Conservation (phyloP, 2,113 vertebrate genomes). For the Urocolius indicus region DNA sequence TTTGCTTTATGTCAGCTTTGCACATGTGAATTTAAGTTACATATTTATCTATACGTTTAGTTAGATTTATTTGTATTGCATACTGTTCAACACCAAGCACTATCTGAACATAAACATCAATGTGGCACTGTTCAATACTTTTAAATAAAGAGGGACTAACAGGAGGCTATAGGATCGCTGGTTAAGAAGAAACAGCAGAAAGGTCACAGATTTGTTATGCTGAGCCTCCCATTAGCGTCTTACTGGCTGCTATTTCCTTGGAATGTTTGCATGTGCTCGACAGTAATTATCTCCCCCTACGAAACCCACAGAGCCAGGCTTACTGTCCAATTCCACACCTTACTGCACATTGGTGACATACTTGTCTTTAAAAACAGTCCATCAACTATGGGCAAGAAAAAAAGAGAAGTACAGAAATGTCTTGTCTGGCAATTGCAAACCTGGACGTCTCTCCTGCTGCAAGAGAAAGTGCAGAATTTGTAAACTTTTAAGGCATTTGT, state of each 20-base stretch:
- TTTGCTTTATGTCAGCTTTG: neutral
- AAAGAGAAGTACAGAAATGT: neutral
- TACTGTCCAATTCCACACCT: slow-evolving; percentile 32
- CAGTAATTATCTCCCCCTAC: neutral
- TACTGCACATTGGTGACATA: neutral
- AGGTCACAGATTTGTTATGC: neutral
- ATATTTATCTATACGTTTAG: neutral
- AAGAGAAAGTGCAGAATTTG: neutral
- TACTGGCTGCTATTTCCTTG: neutral
- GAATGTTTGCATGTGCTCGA: neutral
- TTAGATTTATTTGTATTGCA: neutral
- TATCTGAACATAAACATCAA: neutral
- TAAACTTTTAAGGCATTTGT: neutral
- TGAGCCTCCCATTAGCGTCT: neutral
- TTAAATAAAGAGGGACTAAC: neutral
- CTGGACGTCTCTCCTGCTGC: accelerated
- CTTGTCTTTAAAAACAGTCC: neutral
- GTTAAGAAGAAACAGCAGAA: neutral
- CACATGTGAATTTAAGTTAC: neutral
- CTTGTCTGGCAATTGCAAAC: neutral
- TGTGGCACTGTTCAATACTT: neutral
- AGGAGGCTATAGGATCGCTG: neutral
- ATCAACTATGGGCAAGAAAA: neutral
- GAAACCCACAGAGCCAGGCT: neutral
- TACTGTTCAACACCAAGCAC: neutral